Conservation (phyloP, 2,797 vertebrate genomes). For the Okamejei kenojei region DNA sequence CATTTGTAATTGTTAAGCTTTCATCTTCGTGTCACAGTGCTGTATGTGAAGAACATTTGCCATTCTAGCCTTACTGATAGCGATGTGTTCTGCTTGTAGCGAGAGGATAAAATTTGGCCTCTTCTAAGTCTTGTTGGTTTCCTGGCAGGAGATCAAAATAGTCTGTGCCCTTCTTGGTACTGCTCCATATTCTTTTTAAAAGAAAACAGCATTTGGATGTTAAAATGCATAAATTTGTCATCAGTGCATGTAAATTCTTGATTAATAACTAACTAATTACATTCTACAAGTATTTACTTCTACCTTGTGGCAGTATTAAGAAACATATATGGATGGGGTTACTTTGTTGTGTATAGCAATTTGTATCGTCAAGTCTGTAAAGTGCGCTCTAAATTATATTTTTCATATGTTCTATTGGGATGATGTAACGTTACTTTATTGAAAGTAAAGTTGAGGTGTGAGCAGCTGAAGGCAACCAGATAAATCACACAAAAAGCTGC, state of each 20-base stretch:
- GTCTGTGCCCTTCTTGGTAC: conserved; percentile 44
- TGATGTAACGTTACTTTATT: conserved; percentile 72
- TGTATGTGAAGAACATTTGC: conserved; percentile 48
- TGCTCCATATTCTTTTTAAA: conserved; percentile 51
- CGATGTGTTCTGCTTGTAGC: conserved; percentile 38
- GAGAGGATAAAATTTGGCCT: conserved; percentile 41
- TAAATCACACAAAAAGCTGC: conserved; percentile 77
- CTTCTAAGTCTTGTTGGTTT: conserved; percentile 47
- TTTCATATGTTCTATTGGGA: conserved; percentile 84
- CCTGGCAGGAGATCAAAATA: conserved; percentile 50
- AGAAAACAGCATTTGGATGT: conserved; percentile 51
- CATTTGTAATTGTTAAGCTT: conserved; percentile 65
- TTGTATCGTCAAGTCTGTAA: conserved; percentile 86
- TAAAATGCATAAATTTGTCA: conserved; percentile 67
- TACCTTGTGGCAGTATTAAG: conserved; percentile 83
- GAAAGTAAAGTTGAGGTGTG: conserved; percentile 70
- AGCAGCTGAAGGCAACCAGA: conserved; percentile 70
- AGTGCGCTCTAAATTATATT: conserved; percentile 99
- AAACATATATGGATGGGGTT: conserved; percentile 79
- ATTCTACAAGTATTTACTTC: conserved; percentile 63
- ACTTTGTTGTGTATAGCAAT: conserved; percentile 92
- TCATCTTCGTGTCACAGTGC: conserved; percentile 53
- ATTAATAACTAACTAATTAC: conserved; percentile 61
- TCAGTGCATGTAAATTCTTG: conserved; percentile 74
- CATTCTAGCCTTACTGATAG: conserved; percentile 58